These are phyloP conservation scores for Glossophaga mutica DNA, from an alignment of 2,797 vertebrate genomes.

Conservation along the genomic window DNA sequence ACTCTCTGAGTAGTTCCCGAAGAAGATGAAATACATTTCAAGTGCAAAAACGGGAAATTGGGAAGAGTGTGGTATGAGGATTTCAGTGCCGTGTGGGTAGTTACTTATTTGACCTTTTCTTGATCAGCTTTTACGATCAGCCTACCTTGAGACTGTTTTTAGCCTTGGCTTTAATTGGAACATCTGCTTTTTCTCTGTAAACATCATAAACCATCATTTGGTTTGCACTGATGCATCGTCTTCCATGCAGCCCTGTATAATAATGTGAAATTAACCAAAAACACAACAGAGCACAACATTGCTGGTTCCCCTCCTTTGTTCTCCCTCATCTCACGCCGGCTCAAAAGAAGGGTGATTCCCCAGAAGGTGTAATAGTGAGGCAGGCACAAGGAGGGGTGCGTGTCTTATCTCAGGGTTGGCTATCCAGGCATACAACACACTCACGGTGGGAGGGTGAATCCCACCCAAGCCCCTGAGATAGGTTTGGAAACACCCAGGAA, in stretches of 20 bases:
- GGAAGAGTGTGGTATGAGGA: neutral
- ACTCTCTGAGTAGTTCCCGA: neutral
- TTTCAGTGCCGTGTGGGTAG: neutral
- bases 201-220: constrained; percentile 72
- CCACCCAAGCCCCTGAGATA: neutral
- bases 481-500: neutral
- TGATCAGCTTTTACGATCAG: constrained; percentile 51
- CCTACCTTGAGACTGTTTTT: constrained; percentile 42
- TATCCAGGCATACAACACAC: neutral
- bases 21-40: neutral
- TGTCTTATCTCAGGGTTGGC: neutral
- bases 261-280: constrained; percentile 29
- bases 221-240: constrained; percentile 41
- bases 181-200: constrained; percentile 70
- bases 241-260: constrained; percentile 22
- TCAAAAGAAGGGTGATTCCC: too few species aligned
- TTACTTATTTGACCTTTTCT: constrained; percentile 63
- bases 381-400: neutral
- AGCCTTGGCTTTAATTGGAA: constrained; percentile 53
- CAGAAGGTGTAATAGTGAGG: neutral
- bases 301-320: neutral
- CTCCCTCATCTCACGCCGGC: neutral
- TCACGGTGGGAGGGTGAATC: neutral
- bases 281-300: neutral
- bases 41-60: neutral